Percentiles rank a stretch among this genome's conserved stretches.
These are phyloP conservation scores for Crotophaga sulcirostris DNA, from an alignment of 2,113 vertebrate species.

Conservation along the genomic window DNA sequence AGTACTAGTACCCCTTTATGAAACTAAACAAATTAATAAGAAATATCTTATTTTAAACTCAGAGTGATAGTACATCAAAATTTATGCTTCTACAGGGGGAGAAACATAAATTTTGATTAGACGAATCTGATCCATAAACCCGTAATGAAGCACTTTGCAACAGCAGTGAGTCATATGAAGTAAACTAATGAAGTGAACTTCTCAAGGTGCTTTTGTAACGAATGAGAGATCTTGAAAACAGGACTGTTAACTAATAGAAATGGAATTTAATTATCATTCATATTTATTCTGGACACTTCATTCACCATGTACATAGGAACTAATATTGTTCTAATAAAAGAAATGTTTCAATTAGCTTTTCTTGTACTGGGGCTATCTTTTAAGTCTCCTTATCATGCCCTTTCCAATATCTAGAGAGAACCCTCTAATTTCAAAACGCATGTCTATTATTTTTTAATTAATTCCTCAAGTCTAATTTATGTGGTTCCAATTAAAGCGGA, in stretches of 20 bases:
- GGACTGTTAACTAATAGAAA: constrained; percentile 18
- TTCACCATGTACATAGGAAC: not conserved
- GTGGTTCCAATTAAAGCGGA: constrained; percentile 37
- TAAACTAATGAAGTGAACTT: constrained; percentile 18
- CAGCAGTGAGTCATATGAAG: not conserved
- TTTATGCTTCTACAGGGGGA: not conserved
- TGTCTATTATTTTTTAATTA: constrained; percentile 41
- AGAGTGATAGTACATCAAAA: not conserved
- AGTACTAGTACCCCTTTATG: not conserved
- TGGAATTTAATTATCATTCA: constrained; percentile 7
- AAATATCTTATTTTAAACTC: not conserved
- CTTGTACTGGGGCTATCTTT: not conserved
- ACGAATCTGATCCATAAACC: not conserved
- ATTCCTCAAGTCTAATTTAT: constrained; percentile 33
- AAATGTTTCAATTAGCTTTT: constrained; percentile 48
- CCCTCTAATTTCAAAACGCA: constrained; percentile 30
- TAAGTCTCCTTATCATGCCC: not conserved
- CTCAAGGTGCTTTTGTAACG: not conserved
- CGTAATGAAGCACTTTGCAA: not conserved
- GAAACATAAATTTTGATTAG: not conserved
- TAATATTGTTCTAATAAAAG: constrained; percentile 44
- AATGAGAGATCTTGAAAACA: constrained; percentile 3
- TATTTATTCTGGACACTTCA: constrained; percentile 34
- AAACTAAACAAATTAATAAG: not conserved
- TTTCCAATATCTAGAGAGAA: constrained; percentile 18